Percentiles rank a stretch among this genome's conserved stretches.
Evolutionary conservation across 2,888 invertebrate species (phyloP).

Genomic region (Coleophora deauratella): DNA sequence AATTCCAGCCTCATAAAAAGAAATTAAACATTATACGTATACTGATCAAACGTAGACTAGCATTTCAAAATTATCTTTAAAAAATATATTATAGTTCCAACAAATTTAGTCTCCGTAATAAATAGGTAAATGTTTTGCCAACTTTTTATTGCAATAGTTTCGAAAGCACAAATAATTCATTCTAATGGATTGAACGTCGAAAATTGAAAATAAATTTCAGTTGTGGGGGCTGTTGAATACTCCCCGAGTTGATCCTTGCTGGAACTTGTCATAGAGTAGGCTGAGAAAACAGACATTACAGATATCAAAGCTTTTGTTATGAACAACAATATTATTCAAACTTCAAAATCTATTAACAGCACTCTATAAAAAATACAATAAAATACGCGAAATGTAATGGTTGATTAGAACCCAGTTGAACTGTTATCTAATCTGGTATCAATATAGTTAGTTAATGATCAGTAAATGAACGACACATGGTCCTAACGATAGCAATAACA

Average conservation of each 20-base stretch:
- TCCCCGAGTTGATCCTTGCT: slow-evolving; percentile 37
- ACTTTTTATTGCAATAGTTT: slow-evolving; percentile 2
- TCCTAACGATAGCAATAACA: too few relatives aligned
- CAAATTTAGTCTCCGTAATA: too few relatives aligned
- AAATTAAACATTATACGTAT: too few relatives aligned
- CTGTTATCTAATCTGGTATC: not conserved
- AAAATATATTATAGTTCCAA: too few relatives aligned
- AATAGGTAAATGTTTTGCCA: not conserved
- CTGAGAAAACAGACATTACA: slow-evolving; percentile 57
- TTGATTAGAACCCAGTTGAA: too few relatives aligned
- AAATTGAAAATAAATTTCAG: slow-evolving; percentile 70
- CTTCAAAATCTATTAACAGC: slow-evolving; percentile 2
- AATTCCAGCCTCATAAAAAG: too few relatives aligned
- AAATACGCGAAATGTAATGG: too few relatives aligned
- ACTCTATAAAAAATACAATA: too few relatives aligned
- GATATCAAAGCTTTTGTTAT: slow-evolving; percentile 20
- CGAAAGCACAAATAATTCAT: slow-evolving; percentile 1
- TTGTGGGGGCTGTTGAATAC: slow-evolving; percentile 31
- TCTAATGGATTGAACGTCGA: slow-evolving; percentile 34
- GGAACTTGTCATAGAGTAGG: slow-evolving; percentile 44
- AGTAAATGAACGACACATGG: not conserved
- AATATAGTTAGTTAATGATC: not conserved
- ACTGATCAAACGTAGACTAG: too few relatives aligned
- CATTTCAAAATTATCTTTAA: too few relatives aligned
- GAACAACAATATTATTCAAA: too few relatives aligned